Percentiles rank a stretch among this genome's conserved stretches.
phyloP scores from a whole-genome alignment of 2,797 vertebrate genomes.

The Coccyzus lansbergi region DNA sequence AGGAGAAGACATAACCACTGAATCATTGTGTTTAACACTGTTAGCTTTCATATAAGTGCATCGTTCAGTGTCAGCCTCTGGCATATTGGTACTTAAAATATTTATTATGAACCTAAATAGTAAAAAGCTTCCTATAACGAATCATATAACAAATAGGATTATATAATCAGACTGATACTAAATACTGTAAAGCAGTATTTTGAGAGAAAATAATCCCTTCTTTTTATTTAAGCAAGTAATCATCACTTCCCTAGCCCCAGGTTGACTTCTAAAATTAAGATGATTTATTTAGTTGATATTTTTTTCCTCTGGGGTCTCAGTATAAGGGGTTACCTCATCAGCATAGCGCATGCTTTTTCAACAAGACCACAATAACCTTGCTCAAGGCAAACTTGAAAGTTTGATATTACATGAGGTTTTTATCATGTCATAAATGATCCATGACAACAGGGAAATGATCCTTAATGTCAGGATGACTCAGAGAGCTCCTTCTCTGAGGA shows the following conservation, averaged over 20 bases:
- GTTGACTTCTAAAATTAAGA: not conserved
- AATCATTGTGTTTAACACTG: not conserved
- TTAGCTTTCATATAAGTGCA: not conserved
- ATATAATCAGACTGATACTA: not conserved
- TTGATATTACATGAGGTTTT: not conserved
- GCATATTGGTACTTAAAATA: not conserved
- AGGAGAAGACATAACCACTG: not conserved
- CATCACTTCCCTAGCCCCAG: not conserved
- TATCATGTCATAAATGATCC: not conserved
- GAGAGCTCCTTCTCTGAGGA: not conserved
- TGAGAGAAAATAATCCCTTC: not conserved
- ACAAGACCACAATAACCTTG: not conserved
- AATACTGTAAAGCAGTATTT: not conserved
- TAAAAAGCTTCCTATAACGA: not conserved
- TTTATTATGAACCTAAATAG: not conserved
- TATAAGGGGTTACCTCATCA: not conserved
- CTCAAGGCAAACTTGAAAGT: not conserved
- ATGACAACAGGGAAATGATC: not conserved
- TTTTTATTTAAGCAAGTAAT: not conserved
- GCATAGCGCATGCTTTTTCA: not conserved
- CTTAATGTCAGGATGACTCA: not conserved
- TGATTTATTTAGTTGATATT: not conserved
- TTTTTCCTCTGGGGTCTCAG: not conserved
- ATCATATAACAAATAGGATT: not conserved
- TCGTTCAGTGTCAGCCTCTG: not conserved